A percentile compares a stretch with the other conserved stretches of the same genome.
Conservation (phyloP, 2,888 invertebrate genomes). For the Drosophila helvetica region DNA sequence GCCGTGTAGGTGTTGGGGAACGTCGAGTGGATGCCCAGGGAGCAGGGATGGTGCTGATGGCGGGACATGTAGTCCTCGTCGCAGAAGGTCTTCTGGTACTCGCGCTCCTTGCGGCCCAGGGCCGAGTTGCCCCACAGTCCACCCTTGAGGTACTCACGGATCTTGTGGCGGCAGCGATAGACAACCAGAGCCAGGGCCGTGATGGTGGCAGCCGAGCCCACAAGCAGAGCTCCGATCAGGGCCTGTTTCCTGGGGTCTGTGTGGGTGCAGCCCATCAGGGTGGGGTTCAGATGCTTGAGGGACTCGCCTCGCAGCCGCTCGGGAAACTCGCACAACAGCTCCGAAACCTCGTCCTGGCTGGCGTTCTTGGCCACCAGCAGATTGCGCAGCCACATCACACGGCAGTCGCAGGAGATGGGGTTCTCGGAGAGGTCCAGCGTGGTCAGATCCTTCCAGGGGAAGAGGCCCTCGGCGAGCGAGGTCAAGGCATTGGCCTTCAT, state of each 20-base stretch:
- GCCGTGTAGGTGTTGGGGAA: slow-evolving; percentile 83
- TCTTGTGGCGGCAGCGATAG: slow-evolving; percentile 91
- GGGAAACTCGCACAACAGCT: slow-evolving; percentile 90
- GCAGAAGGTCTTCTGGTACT: slow-evolving; percentile 95
- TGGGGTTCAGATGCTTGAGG: slow-evolving; percentile 88
- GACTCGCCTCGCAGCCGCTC: slow-evolving; percentile 89
- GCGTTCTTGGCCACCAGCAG: slow-evolving; percentile 85
- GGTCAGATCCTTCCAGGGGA: slow-evolving; percentile 91
- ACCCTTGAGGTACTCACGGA: slow-evolving; percentile 92
- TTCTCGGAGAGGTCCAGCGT: slow-evolving; percentile 92
- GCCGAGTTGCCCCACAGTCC: slow-evolving; percentile 83
- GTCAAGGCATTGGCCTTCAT: slow-evolving; percentile 91
- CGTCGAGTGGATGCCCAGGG: slow-evolving; percentile 83
- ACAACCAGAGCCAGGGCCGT: slow-evolving; percentile 89
- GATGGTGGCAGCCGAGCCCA: slow-evolving; percentile 89
- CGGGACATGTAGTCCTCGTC: slow-evolving; percentile 91
- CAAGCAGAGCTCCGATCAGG: slow-evolving; percentile 90
- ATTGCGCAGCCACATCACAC: slow-evolving; percentile 91
- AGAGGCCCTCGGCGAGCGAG: slow-evolving; percentile 90
- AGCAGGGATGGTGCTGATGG: slow-evolving; percentile 84
- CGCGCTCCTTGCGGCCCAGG: slow-evolving; percentile 90
- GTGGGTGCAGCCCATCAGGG: slow-evolving; percentile 92
- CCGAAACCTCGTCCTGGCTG: slow-evolving; percentile 80
- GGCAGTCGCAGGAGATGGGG: slow-evolving; percentile 92
- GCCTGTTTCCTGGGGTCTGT: slow-evolving; percentile 92